Percentiles rank a stretch among this genome's conserved stretches.
Conservation (phyloP, 37 sponge, comb jelly and placozoan species). For the Spongilla lacustris region DNA sequence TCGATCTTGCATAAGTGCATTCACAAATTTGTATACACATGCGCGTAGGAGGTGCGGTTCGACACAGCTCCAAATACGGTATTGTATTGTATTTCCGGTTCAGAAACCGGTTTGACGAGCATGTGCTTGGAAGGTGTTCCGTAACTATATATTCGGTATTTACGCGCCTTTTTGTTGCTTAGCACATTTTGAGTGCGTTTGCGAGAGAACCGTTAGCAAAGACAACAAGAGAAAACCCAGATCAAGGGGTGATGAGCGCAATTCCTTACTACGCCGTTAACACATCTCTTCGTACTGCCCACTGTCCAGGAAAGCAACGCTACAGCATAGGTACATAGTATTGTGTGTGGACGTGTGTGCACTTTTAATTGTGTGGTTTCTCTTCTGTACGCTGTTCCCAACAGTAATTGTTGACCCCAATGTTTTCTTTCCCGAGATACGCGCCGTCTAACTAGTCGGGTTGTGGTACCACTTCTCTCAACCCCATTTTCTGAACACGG, state of each 20-base stretch:
- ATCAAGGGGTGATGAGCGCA: slow-evolving; percentile 13
- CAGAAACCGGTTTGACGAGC: background rate
- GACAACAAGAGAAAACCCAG: background rate
- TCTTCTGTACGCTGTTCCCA: background rate
- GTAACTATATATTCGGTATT: background rate
- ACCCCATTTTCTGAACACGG: background rate
- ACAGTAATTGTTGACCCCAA: background rate
- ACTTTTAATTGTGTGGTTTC: background rate
- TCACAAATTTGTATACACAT: background rate
- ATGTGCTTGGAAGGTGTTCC: background rate
- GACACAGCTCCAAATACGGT: too few species aligned
- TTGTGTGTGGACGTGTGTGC: background rate
- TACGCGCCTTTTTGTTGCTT: background rate
- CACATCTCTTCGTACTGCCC: slow-evolving; percentile 7
- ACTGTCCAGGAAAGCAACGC: background rate
- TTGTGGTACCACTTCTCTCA: background rate
- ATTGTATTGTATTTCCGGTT: background rate
- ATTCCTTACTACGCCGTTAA: slow-evolving; percentile 38
- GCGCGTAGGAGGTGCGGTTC: background rate
- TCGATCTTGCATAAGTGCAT: slow-evolving; percentile 33
- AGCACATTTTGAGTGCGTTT: background rate
- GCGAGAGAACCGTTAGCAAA: background rate
- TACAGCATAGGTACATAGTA: background rate
- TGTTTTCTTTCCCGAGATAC: background rate
- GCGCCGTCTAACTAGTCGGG: background rate